A percentile compares a stretch with the other conserved stretches of the same genome.
These are phyloP conservation scores for Rotaria macrura DNA, from an alignment of 2,888 invertebrate genomes.

Conservation along the genomic window DNA sequence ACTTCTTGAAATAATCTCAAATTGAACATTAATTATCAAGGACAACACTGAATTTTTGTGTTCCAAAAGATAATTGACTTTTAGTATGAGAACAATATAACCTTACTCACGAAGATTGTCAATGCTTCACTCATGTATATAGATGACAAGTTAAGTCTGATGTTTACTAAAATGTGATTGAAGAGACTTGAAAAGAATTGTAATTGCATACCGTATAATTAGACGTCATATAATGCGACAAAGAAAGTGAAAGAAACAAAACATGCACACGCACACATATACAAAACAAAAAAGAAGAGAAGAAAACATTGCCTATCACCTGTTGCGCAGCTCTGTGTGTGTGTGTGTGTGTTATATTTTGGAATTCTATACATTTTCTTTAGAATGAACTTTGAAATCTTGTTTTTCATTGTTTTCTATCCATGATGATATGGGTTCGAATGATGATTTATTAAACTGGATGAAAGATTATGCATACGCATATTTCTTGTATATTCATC, in stretches of 20 bases:
- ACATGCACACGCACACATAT: neutral
- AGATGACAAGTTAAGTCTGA: too few relatives aligned
- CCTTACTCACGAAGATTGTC: too few relatives aligned
- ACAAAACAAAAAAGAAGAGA: neutral
- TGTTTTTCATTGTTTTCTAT: neutral
- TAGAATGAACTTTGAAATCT: neutral
- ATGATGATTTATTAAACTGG: neutral
- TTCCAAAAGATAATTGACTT: too few relatives aligned
- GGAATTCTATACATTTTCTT: too few relatives aligned
- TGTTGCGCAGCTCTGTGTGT: neutral
- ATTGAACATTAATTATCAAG: too few relatives aligned
- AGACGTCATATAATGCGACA: neutral
- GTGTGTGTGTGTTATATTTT: too few relatives aligned
- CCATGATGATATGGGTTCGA: neutral
- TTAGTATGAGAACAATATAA: too few relatives aligned
- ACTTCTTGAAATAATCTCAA: too few relatives aligned
- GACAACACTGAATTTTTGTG: too few relatives aligned
- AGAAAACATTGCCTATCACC: neutral
- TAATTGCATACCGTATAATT: neutral
- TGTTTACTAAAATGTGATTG: too few relatives aligned
- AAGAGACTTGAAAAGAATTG: neutral
- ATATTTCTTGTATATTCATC: slow-evolving; percentile 7
- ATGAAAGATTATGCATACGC: neutral
- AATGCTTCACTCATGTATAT: too few relatives aligned
- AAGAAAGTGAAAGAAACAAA: neutral